These are phyloP conservation scores for Porites lobata DNA, from an alignment of 92 coral and sea anemone species.

Conservation along the genomic window DNA sequence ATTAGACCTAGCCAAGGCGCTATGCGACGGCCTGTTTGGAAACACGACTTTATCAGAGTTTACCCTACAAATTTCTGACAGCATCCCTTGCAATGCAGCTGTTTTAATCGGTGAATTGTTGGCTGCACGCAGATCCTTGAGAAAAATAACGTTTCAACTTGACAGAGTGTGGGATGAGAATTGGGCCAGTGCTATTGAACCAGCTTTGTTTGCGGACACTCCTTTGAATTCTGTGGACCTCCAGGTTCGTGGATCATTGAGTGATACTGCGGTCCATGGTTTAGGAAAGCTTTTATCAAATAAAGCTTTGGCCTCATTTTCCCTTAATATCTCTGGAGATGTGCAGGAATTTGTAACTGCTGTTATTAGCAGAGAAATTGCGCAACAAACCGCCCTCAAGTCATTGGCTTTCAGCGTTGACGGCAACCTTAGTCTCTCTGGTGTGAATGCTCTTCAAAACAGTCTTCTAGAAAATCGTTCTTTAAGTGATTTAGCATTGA, in stretches of 20 bases:
- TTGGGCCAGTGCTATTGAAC: constrained; percentile 5
- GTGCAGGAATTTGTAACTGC: background rate
- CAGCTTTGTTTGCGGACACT: background rate
- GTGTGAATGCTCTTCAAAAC: background rate
- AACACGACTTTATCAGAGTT: background rate
- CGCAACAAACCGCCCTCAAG: background rate
- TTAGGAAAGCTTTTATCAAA: background rate
- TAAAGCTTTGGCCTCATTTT: background rate
- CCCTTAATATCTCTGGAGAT: background rate
- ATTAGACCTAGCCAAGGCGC: no score
- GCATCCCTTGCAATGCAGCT: background rate
- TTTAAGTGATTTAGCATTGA: background rate
- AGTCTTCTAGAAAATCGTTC: background rate
- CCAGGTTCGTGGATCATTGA: background rate
- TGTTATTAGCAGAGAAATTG: background rate
- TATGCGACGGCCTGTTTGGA: background rate
- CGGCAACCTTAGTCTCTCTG: background rate
- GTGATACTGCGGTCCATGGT: background rate
- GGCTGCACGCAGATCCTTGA: background rate
- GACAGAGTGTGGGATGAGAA: background rate
- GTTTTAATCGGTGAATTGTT: background rate
- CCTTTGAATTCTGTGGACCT: constrained; percentile 17
- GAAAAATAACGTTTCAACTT: background rate
- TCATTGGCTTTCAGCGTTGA: background rate
- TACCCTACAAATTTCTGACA: fast-evolving